A percentile compares a stretch with the other conserved stretches of the same genome.
Evolutionary conservation across 2,888 invertebrate genomes (phyloP).

Genomic region (Pollenia griseotomentosa): DNA sequence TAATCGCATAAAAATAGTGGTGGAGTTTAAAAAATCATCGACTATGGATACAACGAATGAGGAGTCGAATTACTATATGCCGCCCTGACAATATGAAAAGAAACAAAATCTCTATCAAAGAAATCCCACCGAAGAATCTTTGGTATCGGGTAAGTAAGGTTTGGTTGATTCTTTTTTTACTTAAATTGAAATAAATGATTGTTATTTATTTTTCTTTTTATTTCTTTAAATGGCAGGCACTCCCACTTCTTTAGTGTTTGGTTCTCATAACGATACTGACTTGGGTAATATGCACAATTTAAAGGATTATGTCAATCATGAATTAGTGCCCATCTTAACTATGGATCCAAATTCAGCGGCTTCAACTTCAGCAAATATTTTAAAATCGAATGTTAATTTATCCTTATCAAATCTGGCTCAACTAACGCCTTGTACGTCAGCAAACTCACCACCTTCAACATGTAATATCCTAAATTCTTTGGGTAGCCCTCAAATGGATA

Average conservation of each 20-base stretch:
- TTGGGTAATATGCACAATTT: slow-evolving; percentile 81
- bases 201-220: neutral
- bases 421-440: slow-evolving; percentile 57
- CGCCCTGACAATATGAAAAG: slow-evolving; percentile 82
- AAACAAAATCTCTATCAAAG: slow-evolving; percentile 85
- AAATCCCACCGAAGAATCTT: slow-evolving; percentile 86
- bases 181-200: neutral
- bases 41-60: slow-evolving; percentile 78
- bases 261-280: slow-evolving; percentile 78
- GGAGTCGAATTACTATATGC: slow-evolving; percentile 78
- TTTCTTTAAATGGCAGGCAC: slow-evolving; percentile 81
- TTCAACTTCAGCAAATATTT: slow-evolving; percentile 75
- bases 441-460: slow-evolving; percentile 73
- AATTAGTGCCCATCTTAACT: slow-evolving; percentile 84
- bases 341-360: slow-evolving; percentile 82
- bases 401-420: slow-evolving; percentile 74
- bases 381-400: slow-evolving; percentile 75
- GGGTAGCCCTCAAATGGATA: slow-evolving; percentile 79
- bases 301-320: slow-evolving; percentile 84
- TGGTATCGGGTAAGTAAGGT: slow-evolving; percentile 84
- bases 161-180: neutral
- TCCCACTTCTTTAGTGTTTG: slow-evolving; percentile 84
- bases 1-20: slow-evolving; percentile 89
- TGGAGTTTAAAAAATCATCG: slow-evolving; percentile 82
- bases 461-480: slow-evolving; percentile 74